Evolutionary conservation across 2,888 invertebrate species (phyloP).

Genomic region (Anticlea derivata): DNA sequence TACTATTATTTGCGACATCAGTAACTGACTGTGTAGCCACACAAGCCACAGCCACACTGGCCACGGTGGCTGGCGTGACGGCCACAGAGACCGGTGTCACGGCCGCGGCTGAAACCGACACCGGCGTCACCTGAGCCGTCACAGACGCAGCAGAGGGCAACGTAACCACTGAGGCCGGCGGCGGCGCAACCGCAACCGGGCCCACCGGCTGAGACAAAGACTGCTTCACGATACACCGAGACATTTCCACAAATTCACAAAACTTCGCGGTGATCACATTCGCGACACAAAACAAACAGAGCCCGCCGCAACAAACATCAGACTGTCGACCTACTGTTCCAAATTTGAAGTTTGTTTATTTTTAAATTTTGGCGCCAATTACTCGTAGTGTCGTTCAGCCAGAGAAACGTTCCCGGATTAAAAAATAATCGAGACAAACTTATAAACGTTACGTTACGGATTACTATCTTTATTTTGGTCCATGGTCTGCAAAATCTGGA

Average conservation of each 20-base stretch:
- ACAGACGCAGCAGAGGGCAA: conserved; percentile 39
- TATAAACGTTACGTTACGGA: too few relatives aligned
- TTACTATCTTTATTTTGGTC: too few relatives aligned
- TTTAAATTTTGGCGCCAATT: conserved; percentile 81
- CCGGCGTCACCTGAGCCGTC: conserved; percentile 39
- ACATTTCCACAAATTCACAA: conserved; percentile 57
- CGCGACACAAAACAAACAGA: conserved; percentile 43
- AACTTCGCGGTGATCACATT: conserved; percentile 49
- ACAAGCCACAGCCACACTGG: conserved; percentile 27
- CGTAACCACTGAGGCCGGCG: conserved; percentile 29
- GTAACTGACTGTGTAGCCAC: conserved; percentile 44
- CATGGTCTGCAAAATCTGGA: too few relatives aligned
- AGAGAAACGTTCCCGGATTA: conserved; percentile 53
- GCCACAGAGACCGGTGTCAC: conserved; percentile 49
- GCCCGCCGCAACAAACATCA: conserved; percentile 69
- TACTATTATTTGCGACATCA: conserved; percentile 41
- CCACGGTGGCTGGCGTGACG: conserved; percentile 42
- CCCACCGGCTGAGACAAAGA: conserved; percentile 62
- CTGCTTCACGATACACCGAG: conserved; percentile 79
- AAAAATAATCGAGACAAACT: conserved; percentile 35
- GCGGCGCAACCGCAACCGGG: conserved; percentile 40
- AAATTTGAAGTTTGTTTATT: conserved; percentile 81
- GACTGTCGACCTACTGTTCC: conserved; percentile 77
- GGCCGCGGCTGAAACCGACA: conserved; percentile 31
- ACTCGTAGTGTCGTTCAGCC: conserved; percentile 62